Percentiles rank a stretch among this genome's conserved stretches.
Conservation (phyloP, 2,797 vertebrate species). For the Esox masquinongy region DNA sequence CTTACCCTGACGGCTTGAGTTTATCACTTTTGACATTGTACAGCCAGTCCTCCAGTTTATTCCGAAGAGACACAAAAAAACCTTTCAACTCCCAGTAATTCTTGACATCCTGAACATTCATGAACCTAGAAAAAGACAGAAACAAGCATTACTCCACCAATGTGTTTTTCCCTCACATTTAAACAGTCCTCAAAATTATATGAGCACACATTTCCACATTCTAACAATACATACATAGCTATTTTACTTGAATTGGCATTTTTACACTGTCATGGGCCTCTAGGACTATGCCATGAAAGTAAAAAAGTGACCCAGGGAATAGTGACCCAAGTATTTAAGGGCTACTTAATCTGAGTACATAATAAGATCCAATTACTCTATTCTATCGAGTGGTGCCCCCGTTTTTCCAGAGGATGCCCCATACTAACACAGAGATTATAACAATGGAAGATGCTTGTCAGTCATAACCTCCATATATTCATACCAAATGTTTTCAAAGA, state of each 20-base stretch:
- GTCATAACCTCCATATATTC: slow-evolving; percentile 1
- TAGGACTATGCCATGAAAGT: background rate
- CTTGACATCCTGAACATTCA: slow-evolving; percentile 34
- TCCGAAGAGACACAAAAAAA: slow-evolving; percentile 18
- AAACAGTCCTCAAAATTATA: background rate
- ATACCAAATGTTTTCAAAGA: background rate
- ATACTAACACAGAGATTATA: background rate
- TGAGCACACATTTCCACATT: background rate
- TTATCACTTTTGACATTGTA: slow-evolving; percentile 40
- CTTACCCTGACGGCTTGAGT: slow-evolving; percentile 34
- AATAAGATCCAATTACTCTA: slow-evolving; percentile 24
- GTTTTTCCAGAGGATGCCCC: background rate
- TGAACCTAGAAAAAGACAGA: slow-evolving; percentile 26
- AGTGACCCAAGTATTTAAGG: background rate
- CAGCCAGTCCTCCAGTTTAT: slow-evolving; percentile 34
- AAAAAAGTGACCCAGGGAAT: background rate
- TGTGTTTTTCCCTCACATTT: background rate
- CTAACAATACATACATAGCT: background rate
- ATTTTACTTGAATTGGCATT: background rate
- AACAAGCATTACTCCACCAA: background rate
- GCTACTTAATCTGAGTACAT: background rate
- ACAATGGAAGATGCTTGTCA: slow-evolving; percentile 10
- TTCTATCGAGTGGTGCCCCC: background rate
- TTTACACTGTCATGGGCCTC: background rate
- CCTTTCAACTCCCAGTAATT: slow-evolving; percentile 33